These are phyloP conservation scores for Coremacera marginata DNA, from an alignment of 2,888 invertebrate species.

Conservation along the genomic window DNA sequence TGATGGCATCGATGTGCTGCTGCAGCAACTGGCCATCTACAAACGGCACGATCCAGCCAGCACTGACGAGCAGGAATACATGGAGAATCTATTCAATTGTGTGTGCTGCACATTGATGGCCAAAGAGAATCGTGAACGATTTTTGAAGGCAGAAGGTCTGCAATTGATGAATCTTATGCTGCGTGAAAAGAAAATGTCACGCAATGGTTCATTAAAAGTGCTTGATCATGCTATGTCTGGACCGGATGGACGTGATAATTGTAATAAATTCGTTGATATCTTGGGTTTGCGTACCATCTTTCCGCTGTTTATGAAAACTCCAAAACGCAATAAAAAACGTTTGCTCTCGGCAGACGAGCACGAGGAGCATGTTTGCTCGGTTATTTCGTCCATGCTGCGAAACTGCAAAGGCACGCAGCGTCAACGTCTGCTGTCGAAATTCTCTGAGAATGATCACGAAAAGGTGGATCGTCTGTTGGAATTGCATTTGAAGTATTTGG, in stretches of 20 bases:
- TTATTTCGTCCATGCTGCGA: constrained; percentile 91
- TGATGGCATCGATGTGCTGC: constrained; percentile 91
- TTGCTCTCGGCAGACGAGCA: constrained; percentile 88
- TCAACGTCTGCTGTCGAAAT: constrained; percentile 92
- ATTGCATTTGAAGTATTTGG: constrained; percentile 95
- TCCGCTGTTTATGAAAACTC: constrained; percentile 99
- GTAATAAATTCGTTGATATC: constrained; percentile 98
- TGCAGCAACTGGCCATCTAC: constrained; percentile 95
- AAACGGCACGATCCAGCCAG: constrained; percentile 93
- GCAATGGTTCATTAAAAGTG: constrained; percentile 96
- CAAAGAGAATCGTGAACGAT: constrained; percentile 88
- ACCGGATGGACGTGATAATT: constrained; percentile 92
- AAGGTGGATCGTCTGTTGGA: constrained; percentile 97
- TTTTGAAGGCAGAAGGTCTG: constrained; percentile 93
- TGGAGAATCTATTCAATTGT: constrained; percentile 98
- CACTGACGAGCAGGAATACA: constrained; percentile 95
- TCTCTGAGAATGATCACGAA: constrained; percentile 97
- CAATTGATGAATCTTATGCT: constrained; percentile 99
- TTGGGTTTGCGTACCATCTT: constrained; percentile 96
- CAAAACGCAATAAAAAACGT: constrained; percentile 84
- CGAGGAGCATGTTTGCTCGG: constrained; percentile 95
- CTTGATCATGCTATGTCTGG: constrained; percentile 98
- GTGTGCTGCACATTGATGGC: constrained; percentile 94
- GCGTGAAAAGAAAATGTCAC: constrained; percentile 94
- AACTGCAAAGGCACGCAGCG: constrained; percentile 93